Evolutionary conservation across 2,888 invertebrate genomes (phyloP).

Genomic region (Minunthozetes semirufus): DNA sequence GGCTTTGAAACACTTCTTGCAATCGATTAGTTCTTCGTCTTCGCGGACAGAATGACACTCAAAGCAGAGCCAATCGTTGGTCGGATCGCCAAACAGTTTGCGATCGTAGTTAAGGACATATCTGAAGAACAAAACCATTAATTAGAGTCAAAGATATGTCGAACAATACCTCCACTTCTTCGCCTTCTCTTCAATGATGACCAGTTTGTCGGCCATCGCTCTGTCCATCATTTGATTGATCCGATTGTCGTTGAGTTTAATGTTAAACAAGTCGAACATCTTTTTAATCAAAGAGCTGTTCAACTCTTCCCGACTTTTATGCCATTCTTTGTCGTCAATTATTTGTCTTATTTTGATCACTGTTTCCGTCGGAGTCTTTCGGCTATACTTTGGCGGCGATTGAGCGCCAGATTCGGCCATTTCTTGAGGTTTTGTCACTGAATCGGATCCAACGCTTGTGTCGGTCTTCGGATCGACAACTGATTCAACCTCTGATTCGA

Average conservation of each 20-base stretch:
- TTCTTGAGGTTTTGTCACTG: neutral
- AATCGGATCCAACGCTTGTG: no score
- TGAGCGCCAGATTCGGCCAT: neutral
- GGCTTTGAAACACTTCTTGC: neutral
- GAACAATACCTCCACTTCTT: neutral
- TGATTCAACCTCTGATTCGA: no score
- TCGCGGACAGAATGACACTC: constrained; percentile 14
- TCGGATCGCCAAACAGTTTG: neutral
- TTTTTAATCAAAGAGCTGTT: neutral
- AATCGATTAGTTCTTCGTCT: constrained; percentile 25
- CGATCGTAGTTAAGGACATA: constrained; percentile 3
- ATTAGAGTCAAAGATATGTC: neutral
- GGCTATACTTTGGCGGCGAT: neutral
- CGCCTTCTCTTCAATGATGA: neutral
- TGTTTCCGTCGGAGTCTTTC: constrained; percentile 6
- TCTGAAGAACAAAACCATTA: neutral
- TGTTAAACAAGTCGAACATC: neutral
- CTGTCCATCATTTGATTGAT: neutral
- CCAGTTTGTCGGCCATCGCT: neutral
- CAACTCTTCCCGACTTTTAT: neutral
- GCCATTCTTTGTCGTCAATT: neutral
- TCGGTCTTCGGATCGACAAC: no score
- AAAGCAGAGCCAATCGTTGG: constrained; percentile 18
- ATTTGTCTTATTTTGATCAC: neutral
- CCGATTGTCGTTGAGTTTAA: neutral